phyloP scores from a whole-genome alignment of 2,113 vertebrate species.

The Naja naja region DNA sequence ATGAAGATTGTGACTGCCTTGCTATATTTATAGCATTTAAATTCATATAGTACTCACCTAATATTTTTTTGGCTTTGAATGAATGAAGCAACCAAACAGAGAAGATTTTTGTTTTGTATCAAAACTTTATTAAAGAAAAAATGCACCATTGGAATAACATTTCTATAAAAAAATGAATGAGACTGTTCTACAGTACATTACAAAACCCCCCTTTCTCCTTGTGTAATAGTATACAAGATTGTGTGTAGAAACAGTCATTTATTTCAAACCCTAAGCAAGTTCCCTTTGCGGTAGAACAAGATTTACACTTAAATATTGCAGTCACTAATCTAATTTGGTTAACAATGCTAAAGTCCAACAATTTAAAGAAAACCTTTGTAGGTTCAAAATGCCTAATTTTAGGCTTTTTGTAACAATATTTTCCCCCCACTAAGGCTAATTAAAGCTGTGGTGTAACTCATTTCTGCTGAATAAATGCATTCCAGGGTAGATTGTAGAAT shows the following conservation, averaged over 20 bases:
- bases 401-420: constrained; percentile 63
- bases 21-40: not conserved
- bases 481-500: constrained; percentile 52
- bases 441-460: constrained; percentile 72
- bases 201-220: constrained; percentile 79
- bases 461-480: constrained; percentile 58
- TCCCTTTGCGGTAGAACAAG: constrained; percentile 76
- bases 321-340: constrained; percentile 88
- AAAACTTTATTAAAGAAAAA: constrained; percentile 97
- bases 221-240: constrained; percentile 86
- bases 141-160: constrained; percentile 92
- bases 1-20: not conserved
- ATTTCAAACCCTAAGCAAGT: constrained; percentile 72
- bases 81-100: not conserved
- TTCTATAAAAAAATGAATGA: constrained; percentile 93
- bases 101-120: constrained; percentile 78
- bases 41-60: not conserved
- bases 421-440: constrained; percentile 63
- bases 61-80: not conserved
- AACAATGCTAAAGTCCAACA: constrained; percentile 79
- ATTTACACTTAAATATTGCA: constrained; percentile 85
- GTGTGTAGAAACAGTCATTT: constrained; percentile 85
- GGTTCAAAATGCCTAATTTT: constrained; percentile 65
- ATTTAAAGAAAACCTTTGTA: constrained; percentile 75
- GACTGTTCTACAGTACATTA: constrained; percentile 94